phyloP scores from a whole-genome alignment of 2,888 invertebrate genomes.

The Prenolepis imparis region DNA sequence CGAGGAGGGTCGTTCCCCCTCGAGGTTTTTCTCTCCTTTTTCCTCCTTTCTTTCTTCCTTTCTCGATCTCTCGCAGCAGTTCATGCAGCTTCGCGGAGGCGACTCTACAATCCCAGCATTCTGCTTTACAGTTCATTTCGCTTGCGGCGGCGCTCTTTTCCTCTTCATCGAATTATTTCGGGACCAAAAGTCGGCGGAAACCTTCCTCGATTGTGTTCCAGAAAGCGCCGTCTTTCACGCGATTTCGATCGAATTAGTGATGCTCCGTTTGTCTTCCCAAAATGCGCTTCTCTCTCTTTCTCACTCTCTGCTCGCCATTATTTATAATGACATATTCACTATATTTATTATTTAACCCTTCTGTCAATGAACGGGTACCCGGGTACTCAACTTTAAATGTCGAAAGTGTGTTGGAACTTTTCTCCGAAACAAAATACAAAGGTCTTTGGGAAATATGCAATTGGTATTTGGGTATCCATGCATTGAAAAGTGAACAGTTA shows the following conservation, averaged over 20 bases:
- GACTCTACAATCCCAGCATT: constrained; percentile 80
- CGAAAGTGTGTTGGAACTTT: too few relatives aligned
- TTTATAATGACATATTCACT: background rate
- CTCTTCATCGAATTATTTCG: constrained; percentile 58
- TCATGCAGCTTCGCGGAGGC: constrained; percentile 63
- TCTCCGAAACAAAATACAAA: too few relatives aligned
- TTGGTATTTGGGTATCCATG: too few relatives aligned
- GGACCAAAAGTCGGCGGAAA: constrained; percentile 7
- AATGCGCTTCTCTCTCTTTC: background rate
- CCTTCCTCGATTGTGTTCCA: constrained; percentile 31
- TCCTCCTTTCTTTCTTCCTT: background rate
- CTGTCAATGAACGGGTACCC: too few relatives aligned
- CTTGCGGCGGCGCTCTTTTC: constrained; percentile 69
- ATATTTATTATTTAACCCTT: too few relatives aligned
- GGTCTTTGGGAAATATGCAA: too few relatives aligned
- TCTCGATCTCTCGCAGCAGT: constrained; percentile 23
- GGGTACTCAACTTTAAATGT: too few relatives aligned
- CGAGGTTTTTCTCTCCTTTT: background rate
- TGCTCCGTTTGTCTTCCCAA: background rate
- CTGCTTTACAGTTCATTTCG: constrained; percentile 83
- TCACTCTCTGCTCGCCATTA: background rate
- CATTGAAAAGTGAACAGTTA: too few relatives aligned
- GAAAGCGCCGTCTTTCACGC: constrained; percentile 32
- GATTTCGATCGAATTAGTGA: constrained; percentile 33
- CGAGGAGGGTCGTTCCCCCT: constrained; percentile 62